These are phyloP conservation scores for Psophia crepitans DNA, from an alignment of 2,113 vertebrate genomes.

Conservation along the genomic window DNA sequence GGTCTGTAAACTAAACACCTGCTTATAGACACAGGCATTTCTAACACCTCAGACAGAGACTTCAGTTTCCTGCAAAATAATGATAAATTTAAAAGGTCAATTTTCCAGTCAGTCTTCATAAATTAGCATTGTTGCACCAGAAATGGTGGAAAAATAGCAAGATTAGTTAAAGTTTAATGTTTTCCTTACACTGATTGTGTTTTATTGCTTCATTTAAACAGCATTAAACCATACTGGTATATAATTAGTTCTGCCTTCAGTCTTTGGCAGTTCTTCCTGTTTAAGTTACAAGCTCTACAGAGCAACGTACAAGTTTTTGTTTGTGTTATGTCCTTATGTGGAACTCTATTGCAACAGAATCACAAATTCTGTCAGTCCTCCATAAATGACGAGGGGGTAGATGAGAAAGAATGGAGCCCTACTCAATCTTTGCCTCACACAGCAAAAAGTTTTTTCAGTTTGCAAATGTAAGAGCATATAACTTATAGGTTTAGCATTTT, in stretches of 20 bases:
- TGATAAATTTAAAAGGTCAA: neutral
- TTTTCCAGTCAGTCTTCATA: neutral
- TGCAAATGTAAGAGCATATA: neutral
- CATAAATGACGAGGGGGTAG: neutral
- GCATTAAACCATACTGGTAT: neutral
- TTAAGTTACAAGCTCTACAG: neutral
- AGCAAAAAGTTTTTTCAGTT: neutral
- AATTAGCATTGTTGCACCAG: neutral
- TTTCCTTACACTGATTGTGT: neutral
- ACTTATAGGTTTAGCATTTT: neutral
- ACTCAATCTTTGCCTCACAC: neutral
- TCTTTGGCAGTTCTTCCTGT: neutral
- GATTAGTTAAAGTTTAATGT: neutral
- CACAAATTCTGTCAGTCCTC: neutral
- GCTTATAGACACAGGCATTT: neutral
- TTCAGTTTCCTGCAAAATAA: neutral
- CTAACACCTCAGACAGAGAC: neutral
- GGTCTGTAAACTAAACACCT: neutral
- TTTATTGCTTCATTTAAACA: neutral
- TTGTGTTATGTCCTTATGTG: neutral
- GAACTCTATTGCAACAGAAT: neutral
- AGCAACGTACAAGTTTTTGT: neutral
- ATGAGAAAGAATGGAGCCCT: neutral
- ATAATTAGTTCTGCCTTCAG: neutral
- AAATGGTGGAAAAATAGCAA: neutral